Conservation (phyloP, 2,113 vertebrate genomes). For the Porphyrio hochstetteri region DNA sequence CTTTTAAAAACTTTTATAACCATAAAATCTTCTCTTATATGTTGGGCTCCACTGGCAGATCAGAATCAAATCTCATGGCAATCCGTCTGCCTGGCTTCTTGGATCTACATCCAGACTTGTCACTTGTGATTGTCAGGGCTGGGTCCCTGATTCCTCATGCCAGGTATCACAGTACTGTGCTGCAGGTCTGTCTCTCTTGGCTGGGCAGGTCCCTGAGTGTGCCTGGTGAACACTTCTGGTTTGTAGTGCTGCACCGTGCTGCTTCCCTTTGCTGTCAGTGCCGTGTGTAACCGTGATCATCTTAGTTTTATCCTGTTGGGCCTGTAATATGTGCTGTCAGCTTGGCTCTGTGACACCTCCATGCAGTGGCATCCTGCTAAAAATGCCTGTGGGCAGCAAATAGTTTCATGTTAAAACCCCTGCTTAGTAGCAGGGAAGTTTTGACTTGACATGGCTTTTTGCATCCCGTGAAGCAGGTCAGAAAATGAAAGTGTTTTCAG, state of each 20-base stretch:
- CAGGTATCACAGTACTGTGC: rapidly evolving
- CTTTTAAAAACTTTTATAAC: not conserved
- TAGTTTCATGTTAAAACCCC: not conserved
- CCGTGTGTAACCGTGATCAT: rapidly evolving
- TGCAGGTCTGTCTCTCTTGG: rapidly evolving
- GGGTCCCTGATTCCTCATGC: not conserved
- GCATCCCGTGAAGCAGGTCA: not conserved
- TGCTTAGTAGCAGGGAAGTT: not conserved
- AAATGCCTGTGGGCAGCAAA: not conserved
- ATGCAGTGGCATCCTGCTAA: not conserved
- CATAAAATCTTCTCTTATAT: not conserved
- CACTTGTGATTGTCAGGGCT: not conserved
- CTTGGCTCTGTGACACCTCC: not conserved
- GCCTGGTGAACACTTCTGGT: not conserved
- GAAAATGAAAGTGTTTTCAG: not conserved
- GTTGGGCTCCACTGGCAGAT: not conserved
- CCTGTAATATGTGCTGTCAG: not conserved
- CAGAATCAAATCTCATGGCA: not conserved
- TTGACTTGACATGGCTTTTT: not conserved
- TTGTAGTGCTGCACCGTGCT: not conserved
- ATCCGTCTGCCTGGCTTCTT: not conserved
- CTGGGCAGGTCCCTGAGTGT: not conserved
- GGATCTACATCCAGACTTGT: not conserved
- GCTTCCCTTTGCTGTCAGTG: not conserved
- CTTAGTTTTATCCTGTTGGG: not conserved